Evolutionary conservation across 2,113 vertebrate species (phyloP).

Genomic region (Picathartes gymnocephalus): DNA sequence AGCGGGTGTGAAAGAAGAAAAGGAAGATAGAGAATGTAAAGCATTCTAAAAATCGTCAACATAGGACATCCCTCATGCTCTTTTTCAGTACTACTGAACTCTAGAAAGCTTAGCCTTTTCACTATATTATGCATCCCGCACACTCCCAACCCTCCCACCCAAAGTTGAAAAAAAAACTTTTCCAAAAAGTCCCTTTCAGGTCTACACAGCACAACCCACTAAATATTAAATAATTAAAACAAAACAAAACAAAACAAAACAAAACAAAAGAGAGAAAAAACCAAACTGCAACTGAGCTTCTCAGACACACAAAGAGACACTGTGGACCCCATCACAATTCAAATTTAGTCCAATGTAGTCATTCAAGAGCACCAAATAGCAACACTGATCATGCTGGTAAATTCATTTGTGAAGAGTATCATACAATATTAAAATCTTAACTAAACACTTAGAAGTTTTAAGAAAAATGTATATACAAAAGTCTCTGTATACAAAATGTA

Average conservation of each 20-base stretch:
- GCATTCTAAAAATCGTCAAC: neutral
- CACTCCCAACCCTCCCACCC: neutral
- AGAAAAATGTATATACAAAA: conserved; percentile 70
- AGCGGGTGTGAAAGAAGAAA: neutral
- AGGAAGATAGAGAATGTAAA: neutral
- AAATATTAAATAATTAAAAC: neutral
- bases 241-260: neutral
- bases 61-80: conserved; percentile 13
- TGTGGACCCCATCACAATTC: neutral
- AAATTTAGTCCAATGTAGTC: conserved; percentile 15
- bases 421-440: conserved; percentile 57
- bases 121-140: neutral
- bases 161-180: neutral
- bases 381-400: conserved; percentile 59
- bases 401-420: conserved; percentile 44
- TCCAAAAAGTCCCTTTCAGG: neutral
- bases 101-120: conserved; percentile 5
- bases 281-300: neutral
- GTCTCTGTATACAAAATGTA: conserved; percentile 60
- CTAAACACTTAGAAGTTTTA: conserved; percentile 49
- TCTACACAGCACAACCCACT: neutral
- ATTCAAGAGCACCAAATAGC: conserved; percentile 55
- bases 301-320: conserved; percentile 17
- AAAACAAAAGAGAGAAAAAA: neutral
- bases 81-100: conserved; percentile 25